Conservation (phyloP, 2,888 invertebrate genomes). For the Candidula unifasciata region DNA sequence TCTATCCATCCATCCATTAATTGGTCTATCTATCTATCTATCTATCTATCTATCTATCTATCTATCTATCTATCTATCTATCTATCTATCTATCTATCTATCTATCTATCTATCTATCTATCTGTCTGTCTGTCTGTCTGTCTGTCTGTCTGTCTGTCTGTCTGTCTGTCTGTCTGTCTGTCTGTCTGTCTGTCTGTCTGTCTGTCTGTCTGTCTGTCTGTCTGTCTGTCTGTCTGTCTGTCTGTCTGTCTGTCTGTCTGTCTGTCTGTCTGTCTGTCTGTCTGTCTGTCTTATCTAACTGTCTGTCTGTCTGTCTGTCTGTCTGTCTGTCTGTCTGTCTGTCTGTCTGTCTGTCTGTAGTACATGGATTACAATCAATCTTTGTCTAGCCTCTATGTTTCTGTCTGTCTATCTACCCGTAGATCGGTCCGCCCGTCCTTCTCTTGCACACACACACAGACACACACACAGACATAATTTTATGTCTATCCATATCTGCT, state of each 20-base stretch:
- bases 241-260: conserved; percentile 4
- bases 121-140: conserved; percentile 24
- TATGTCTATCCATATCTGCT: too few species aligned
- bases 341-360: too few species aligned
- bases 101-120: conserved; percentile 3
- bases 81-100: conserved; percentile 1
- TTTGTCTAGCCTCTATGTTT: too few species aligned
- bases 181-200: conserved; percentile 4
- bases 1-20: too few species aligned
- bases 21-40: background rate
- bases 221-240: conserved; percentile 6
- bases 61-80: conserved; percentile 23
- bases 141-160: conserved; percentile 25
- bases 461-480: too few species aligned
- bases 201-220: conserved; percentile 8
- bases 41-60: background rate
- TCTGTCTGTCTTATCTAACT: background rate
- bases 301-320: too few species aligned
- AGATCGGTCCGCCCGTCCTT: too few species aligned
- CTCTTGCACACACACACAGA: too few species aligned
- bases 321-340: too few species aligned
- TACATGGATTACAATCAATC: too few species aligned
- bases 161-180: conserved; percentile 2
- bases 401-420: too few species aligned
- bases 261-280: conserved; percentile 4